These are phyloP conservation scores for Macrotrachela quadricornifera DNA, from an alignment of 1,140 invertebrate species.

Conservation along the genomic window DNA sequence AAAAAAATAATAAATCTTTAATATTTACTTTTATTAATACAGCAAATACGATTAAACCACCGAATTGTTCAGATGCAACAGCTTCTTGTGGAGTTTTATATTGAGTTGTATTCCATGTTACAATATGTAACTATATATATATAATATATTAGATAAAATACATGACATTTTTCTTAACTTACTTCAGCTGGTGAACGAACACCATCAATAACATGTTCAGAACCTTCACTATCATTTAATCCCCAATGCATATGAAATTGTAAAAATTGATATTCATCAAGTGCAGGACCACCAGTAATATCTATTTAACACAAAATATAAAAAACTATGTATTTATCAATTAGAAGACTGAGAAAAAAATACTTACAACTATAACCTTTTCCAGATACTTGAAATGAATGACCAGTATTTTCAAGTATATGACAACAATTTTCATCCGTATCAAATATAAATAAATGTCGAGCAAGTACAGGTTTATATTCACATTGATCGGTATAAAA, in stretches of 20 bases:
- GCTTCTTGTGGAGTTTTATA: conserved; percentile 59
- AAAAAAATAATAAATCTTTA: too few species aligned
- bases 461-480: background rate
- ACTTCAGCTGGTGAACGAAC: conserved; percentile 65
- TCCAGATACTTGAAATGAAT: conserved; percentile 7
- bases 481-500: background rate
- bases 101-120: conserved; percentile 72
- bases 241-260: conserved; percentile 36
- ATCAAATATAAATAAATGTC: background rate
- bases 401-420: background rate
- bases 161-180: conserved; percentile 10
- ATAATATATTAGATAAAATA: background rate
- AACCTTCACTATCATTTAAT: conserved; percentile 17
- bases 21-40: conserved; percentile 54
- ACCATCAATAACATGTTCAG: conserved; percentile 46
- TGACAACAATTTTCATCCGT: background rate
- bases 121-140: conserved; percentile 63
- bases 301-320: too few species aligned
- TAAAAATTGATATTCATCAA: conserved; percentile 25
- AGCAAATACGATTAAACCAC: conserved; percentile 69
- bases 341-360: too few species aligned
- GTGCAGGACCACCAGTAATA: conserved; percentile 28
- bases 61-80: conserved; percentile 40
- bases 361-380: background rate
- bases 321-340: too few species aligned